These are phyloP conservation scores for Pseudochirops cupreus DNA, from an alignment of 2,797 vertebrate species.

Conservation along the genomic window DNA sequence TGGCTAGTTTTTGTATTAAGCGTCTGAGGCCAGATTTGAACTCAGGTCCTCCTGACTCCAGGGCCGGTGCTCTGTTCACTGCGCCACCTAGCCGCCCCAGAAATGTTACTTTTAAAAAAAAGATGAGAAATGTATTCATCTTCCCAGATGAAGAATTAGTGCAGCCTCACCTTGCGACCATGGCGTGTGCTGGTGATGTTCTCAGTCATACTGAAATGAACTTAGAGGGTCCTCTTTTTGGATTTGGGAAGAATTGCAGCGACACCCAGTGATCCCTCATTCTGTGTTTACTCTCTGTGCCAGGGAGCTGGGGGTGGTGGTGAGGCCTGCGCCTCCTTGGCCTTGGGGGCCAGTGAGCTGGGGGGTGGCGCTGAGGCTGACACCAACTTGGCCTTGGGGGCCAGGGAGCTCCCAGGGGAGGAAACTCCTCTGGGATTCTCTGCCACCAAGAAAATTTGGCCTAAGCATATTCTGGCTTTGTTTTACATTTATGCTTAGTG, in stretches of 20 bases:
- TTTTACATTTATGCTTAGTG: slow-evolving; percentile 74
- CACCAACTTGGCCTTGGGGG: rapidly evolving
- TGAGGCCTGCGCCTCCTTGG: no score
- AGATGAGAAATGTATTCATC: background rate
- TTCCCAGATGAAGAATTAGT: background rate
- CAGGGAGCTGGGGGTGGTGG: no score
- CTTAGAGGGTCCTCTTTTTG: background rate
- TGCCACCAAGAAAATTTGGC: background rate
- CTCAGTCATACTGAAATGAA: background rate
- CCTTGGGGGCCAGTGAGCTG: background rate
- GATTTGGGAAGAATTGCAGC: slow-evolving; percentile 41
- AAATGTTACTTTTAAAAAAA: background rate
- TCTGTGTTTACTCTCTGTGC: background rate
- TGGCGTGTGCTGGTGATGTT: rapidly evolving
- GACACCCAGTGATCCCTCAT: background rate
- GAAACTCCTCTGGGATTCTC: background rate
- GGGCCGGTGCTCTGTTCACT: no score
- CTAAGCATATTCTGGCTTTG: slow-evolving; percentile 36
- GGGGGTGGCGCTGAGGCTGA: no score
- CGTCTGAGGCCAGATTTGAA: no score
- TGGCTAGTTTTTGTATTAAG: no score
- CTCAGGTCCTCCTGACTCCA: no score
- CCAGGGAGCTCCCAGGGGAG: background rate
- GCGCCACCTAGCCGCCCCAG: background rate
- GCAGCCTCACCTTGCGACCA: rapidly evolving